A percentile compares a stretch with the other conserved stretches of the same genome.
These are phyloP conservation scores for Tragelaphus buxtoni DNA, from an alignment of 2,113 vertebrate genomes.

Conservation along the genomic window DNA sequence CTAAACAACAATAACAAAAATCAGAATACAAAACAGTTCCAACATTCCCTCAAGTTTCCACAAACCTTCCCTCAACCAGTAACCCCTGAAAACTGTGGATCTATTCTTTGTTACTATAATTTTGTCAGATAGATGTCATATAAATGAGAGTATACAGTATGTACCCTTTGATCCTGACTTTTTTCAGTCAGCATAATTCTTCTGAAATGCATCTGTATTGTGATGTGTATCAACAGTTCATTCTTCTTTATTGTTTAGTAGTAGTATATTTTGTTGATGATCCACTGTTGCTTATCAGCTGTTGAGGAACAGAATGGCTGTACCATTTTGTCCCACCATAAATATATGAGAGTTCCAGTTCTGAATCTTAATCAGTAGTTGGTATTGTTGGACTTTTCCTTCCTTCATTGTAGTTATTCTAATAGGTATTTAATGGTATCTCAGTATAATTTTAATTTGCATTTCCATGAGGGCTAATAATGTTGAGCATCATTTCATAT, in stretches of 20 bases:
- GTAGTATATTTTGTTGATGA: neutral
- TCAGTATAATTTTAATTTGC: neutral
- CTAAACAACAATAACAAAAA: neutral
- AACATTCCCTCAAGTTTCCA: neutral
- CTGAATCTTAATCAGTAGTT: neutral
- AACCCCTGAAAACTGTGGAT: neutral
- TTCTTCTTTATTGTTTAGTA: neutral
- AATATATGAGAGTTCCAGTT: neutral
- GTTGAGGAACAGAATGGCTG: neutral
- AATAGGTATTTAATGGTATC: neutral
- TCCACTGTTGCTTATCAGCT: neutral
- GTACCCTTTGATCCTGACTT: neutral
- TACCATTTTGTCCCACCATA: neutral
- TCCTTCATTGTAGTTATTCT: neutral
- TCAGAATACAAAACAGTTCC: neutral
- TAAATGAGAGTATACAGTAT: neutral
- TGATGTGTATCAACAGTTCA: neutral
- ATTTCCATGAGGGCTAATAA: neutral
- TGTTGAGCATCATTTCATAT: neutral
- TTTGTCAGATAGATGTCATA: neutral
- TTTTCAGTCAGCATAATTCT: neutral
- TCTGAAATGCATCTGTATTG: neutral
- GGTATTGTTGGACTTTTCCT: neutral
- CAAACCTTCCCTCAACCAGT: neutral
- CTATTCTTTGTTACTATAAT: neutral